Evolutionary conservation across 2,113 vertebrate species (phyloP).

Genomic region (Pollachius pollachius): DNA sequence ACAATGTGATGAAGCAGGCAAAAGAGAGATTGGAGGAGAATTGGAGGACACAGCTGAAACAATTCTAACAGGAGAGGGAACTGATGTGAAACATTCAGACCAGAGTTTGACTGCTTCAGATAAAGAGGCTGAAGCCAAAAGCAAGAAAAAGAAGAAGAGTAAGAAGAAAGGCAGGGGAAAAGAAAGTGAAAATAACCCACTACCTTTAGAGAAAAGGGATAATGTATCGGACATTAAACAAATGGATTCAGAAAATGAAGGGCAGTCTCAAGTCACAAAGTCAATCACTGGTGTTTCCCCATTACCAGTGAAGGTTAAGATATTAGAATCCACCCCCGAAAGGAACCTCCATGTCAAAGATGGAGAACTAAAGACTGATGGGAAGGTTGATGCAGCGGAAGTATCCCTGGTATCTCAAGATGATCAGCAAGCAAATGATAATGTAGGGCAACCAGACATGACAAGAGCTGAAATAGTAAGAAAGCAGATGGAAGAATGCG

Average conservation of each 20-base stretch:
- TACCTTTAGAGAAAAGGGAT: conserved; percentile 14
- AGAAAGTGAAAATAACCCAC: conserved; percentile 37
- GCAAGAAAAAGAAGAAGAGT: conserved; percentile 66
- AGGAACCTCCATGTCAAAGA: neutral
- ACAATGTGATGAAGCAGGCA: neutral
- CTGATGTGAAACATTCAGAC: conserved; percentile 18
- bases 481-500: conserved; percentile 30
- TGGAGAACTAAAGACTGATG: conserved; percentile 4
- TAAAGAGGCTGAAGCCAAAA: conserved; percentile 51
- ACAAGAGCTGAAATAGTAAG: neutral
- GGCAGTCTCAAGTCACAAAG: neutral
- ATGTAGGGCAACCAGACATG: conserved; percentile 5
- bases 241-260: neutral
- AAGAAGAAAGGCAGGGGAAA: conserved; percentile 61
- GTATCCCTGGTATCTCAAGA: neutral
- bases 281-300: neutral
- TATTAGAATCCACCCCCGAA: neutral
- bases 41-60: conserved; percentile 13
- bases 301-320: conserved; percentile 11
- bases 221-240: conserved; percentile 11
- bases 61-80: conserved; percentile 7
- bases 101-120: neutral
- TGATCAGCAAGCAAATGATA: conserved; percentile 7
- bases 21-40: neutral
- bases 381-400: conserved; percentile 2